phyloP scores from a whole-genome alignment of 2,888 invertebrate genomes.

The Hypolimnas misippus region DNA sequence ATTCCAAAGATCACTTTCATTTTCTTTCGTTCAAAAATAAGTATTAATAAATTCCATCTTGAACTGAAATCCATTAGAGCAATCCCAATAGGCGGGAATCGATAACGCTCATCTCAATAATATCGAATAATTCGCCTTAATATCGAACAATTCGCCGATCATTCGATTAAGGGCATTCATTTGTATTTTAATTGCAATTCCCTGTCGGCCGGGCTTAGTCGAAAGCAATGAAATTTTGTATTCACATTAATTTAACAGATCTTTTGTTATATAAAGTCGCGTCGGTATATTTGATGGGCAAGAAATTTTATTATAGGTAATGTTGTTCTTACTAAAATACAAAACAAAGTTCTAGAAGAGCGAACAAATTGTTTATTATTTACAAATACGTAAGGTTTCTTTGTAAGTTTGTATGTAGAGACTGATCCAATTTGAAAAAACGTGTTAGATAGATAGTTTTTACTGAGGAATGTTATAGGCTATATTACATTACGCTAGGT shows the following conservation, averaged over 20 bases:
- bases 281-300: background rate
- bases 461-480: no score
- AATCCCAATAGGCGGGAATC: conserved; percentile 35
- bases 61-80: conserved; percentile 20
- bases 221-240: conserved; percentile 31
- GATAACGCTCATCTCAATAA: conserved; percentile 38
- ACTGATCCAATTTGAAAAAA: no score
- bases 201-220: conserved; percentile 36
- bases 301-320: background rate
- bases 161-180: conserved; percentile 52
- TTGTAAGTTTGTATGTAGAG: no score
- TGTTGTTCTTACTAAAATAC: background rate
- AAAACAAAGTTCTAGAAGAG: background rate
- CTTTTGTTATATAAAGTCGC: conserved; percentile 6
- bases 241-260: conserved; percentile 21
- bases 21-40: conserved; percentile 1
- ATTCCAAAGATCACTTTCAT: background rate
- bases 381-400: no score
- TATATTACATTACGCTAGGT: no score
- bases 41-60: conserved; percentile 16
- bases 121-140: conserved; percentile 36
- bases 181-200: conserved; percentile 53
- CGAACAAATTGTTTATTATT: no score
- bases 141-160: conserved; percentile 49
- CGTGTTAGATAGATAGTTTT: no score